Base-by-base conservation (phyloP, 2,888 invertebrate species). In the Rutpela maculata region DNA sequence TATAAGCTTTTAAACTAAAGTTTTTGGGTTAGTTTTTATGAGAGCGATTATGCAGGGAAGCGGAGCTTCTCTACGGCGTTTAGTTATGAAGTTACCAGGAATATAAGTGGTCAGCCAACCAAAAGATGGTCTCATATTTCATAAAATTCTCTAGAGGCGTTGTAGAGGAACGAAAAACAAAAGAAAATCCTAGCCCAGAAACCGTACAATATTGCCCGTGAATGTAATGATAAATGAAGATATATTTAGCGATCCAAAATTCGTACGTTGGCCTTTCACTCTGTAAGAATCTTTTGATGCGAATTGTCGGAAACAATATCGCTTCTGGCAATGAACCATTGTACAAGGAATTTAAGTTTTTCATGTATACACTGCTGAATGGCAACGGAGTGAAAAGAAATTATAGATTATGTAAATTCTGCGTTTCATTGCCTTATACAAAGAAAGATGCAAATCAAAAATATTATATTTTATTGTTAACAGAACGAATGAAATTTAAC, bases 51-150 rank as follows among this genome's bases (percentile, higher is more conserved):
- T 81, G 80, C 78, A 81, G 62, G 76, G 80, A 81, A 76, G 65
- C 62, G 69, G 50, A 60, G 43, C 78, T 73, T 78, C 78, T 76
- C 78, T 77, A 73, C 74, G 78, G 79, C 80, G 71, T 80, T 80
- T 78, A 80, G 80, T 81, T 81, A 81, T 72, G 72, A 84, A 84
- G 79, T 82, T 81, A 76, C 76, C 67, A 78, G 69, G 76, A 55
- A 76, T 76, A 81, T 81, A 78, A 80, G 82, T 80, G 84, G 83
- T 84, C 83, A 83, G 81, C 83, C 78, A 81, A 82, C 76, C 83
- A 82, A 76, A 74, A 78, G 81, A 81, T 81, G 78, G 75, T 79
- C 81, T 79, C 82, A 84, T 82, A 82, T 83, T 83, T 84, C 82
- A 84, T 60, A 63, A 71, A 73, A 69, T 74, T 78, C 82, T 78